Evolutionary conservation across 1,140 invertebrate species (phyloP), one percentile per base, ranked within the genome.

Genomic region (Pogonus chalceus): DNA sequence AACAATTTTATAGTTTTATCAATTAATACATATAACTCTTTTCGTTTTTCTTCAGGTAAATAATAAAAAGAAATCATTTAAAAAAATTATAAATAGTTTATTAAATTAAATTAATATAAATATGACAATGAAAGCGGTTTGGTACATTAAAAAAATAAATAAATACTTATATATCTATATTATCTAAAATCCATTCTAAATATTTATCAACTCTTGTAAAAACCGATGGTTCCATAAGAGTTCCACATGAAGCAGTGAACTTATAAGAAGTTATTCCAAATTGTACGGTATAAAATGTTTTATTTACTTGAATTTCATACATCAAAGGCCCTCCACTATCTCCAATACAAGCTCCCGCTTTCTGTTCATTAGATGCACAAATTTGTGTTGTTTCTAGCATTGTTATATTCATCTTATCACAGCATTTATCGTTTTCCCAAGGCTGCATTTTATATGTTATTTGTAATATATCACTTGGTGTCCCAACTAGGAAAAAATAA

Each of bases 161-260:
- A n/a, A n/a, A n/a, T n/a, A n/a, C n/a, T n/a, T n/a, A n/a, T n/a
- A n/a, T n/a, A n/a, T n/a, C n/a, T n/a, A n/a, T n/a, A n/a, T n/a
- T n/a, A n/a, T n/a, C n/a, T n/a, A n/a, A n/a, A 35, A 80, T 77
- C 79, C 79, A 81, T 47, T 75, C 67, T 52, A 79, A 58, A 49
- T 78, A 79, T 14, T 67, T 60, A 0, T 64, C 55, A 0, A 79
- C 58, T 10, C 69, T 69, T 0, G 76, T 75, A 46, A 79, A 80
- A 9, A 78, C 68, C 0, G 72, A 72, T 9, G 79, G 78, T 14
- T 62, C 58, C 1, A 70, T 73, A 56, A 67, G 60, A 0, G 55
- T 58, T 0, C 75, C 77, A 53, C 78, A 80, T 20, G 23, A 1
- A 4, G 49, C 48, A 2, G 18, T 61, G 0, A 63, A 16, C 2